A percentile compares a stretch with the other conserved stretches of the same genome.
Conservation (phyloP, 2,888 invertebrate genomes). For the Achlya flavicornis region DNA sequence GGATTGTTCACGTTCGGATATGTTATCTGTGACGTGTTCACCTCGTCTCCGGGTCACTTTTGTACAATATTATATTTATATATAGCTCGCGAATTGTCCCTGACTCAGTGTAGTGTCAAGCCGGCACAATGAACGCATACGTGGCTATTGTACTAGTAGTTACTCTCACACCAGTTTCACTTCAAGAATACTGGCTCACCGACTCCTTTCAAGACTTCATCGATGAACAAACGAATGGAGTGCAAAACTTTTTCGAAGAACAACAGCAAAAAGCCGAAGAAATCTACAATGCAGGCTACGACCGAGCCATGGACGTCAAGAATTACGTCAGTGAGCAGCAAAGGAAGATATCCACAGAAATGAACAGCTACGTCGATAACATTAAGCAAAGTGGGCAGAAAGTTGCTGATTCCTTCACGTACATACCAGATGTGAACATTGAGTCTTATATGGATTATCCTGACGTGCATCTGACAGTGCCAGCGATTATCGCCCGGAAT, state of each 20-base stretch:
- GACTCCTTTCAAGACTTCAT: constrained; percentile 36
- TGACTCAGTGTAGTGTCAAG: constrained; percentile 37
- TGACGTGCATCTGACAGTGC: constrained; percentile 63
- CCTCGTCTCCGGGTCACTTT: constrained; percentile 48
- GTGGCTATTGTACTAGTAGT: constrained; percentile 25
- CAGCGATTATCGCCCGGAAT: constrained; percentile 71
- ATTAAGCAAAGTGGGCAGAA: constrained; percentile 54
- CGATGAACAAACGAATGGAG: constrained; percentile 41
- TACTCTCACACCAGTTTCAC: constrained; percentile 22
- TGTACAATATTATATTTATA: constrained; percentile 36
- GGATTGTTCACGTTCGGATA: not conserved
- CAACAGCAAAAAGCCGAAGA: constrained; percentile 40
- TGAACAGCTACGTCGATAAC: constrained; percentile 57
- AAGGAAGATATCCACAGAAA: constrained; percentile 51
- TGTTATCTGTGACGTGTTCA: constrained; percentile 46
- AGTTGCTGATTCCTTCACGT: constrained; percentile 54
- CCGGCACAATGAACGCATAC: constrained; percentile 39
- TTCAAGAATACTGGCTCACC: constrained; percentile 33
- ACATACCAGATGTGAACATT: constrained; percentile 44
- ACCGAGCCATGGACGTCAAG: not conserved
- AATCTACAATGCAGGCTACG: constrained; percentile 39
- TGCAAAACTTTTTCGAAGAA: constrained; percentile 51
- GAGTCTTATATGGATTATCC: constrained; percentile 55
- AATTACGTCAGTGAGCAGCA: constrained; percentile 20
- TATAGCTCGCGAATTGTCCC: constrained; percentile 22